phyloP scores from a whole-genome alignment of 1,140 invertebrate species.

The Zaprionus capensis region DNA sequence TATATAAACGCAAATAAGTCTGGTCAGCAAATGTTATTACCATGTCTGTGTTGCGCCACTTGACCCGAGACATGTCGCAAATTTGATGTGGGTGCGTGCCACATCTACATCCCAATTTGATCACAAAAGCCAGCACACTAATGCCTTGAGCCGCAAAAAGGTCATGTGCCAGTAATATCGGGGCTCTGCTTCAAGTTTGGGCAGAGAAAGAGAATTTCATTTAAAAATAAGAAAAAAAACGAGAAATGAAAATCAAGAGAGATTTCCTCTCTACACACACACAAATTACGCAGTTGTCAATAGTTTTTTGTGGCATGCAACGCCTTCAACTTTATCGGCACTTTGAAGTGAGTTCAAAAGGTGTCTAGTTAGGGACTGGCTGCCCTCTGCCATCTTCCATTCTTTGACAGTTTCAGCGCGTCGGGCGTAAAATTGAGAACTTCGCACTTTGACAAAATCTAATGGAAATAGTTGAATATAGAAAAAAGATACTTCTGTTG shows the following conservation, averaged over 20 bases:
- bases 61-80: constrained; percentile 25
- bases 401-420: constrained; percentile 22
- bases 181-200: constrained; percentile 27
- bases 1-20: constrained; percentile 16
- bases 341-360: constrained; percentile 47
- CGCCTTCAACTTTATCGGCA: constrained; percentile 40
- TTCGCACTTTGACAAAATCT: constrained; percentile 1
- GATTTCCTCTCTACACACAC: neutral
- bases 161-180: constrained; percentile 20
- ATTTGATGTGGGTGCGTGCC: constrained; percentile 43
- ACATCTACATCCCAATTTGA: constrained; percentile 48
- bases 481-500: constrained; percentile 20
- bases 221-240: constrained; percentile 14
- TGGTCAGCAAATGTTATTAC: neutral
- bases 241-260: constrained; percentile 8
- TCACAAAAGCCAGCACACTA: constrained; percentile 48
- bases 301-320: constrained; percentile 32
- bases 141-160: constrained; percentile 48
- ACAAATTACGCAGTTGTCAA: constrained; percentile 38
- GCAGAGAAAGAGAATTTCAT: constrained; percentile 41
- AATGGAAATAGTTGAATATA: constrained; percentile 15
- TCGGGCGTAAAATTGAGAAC: constrained; percentile 26
- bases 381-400: neutral
- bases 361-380: constrained; percentile 24
- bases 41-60: constrained; percentile 9